These are phyloP conservation scores for Rhizoglyphus robini DNA, from an alignment of 1,140 invertebrate genomes.

Conservation along the genomic window DNA sequence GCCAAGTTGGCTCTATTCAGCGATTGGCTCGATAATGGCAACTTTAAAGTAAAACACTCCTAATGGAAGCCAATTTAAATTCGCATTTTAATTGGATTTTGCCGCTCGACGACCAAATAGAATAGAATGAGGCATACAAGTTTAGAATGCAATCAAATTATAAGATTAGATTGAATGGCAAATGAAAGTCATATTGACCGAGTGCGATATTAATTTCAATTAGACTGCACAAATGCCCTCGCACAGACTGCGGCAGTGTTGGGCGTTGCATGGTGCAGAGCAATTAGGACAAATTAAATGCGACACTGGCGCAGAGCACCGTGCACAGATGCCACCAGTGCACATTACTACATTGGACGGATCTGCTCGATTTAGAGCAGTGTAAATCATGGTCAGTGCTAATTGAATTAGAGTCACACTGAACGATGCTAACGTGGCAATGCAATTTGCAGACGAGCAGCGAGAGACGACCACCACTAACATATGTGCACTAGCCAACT, in stretches of 20 bases:
- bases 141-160: not conserved
- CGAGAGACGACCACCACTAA: not conserved
- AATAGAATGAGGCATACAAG: not conserved
- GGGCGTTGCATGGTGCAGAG: too few relatives aligned
- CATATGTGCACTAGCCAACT: not conserved
- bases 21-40: not conserved
- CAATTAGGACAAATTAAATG: not conserved
- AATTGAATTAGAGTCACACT: not conserved
- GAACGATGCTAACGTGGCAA: not conserved
- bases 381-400: slow-evolving; percentile 10
- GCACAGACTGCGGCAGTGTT: not conserved
- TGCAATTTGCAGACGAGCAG: not conserved
- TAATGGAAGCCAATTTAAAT: slow-evolving; percentile 8
- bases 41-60: not conserved
- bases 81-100: slow-evolving; percentile 14
- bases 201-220: slow-evolving; percentile 2
- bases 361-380: not conserved
- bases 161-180: slow-evolving; percentile 2
- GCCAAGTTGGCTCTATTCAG: not conserved
- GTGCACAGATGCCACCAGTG: not conserved
- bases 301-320: not conserved
- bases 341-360: too few relatives aligned
- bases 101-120: not conserved
- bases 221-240: not conserved
- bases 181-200: too few relatives aligned